Evolutionary conservation across 1,140 invertebrate genomes (phyloP), one percentile per base, ranked within the genome.

Genomic region (Apis cerana): DNA sequence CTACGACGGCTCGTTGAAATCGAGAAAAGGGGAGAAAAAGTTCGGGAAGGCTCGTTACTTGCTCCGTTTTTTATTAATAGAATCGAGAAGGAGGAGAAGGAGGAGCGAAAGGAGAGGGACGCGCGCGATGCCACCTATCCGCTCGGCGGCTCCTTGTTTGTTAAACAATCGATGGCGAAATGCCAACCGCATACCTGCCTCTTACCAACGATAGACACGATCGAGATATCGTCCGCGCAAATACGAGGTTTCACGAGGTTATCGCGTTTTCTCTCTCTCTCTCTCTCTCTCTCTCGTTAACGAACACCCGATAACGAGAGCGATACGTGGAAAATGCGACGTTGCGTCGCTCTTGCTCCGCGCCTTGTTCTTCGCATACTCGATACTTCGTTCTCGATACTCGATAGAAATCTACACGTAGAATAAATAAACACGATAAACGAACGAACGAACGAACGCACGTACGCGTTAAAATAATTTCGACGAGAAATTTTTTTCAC

Each of bases 141-240:
- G 54, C 52, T 67, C n/a, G 15, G 23, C 48, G 70, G 65, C 70
- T 61, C 27, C 67, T 80, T 75, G 65, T 56, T 67, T 74, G 82
- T 78, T 75, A 58, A 80, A 80, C 85, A 70, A 79, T 84, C 76
- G 85, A 86, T 83, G 70, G 72, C 67, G 64, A 62, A 67, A 86
- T 48, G 61, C 17, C 10, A 27, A 15, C 64, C 50, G 56, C 52
- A 48, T 61, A 82, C 80, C 43, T 54, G 27, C 33, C 59, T 48
- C 33, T 27, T 71, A 52, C 43, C 68, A n/a, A 17, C 21, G 10
- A 65, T 54, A 61, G 56, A 70, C 65, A 33, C n/a, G 59, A 72
- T 71, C 72, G 64, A 82, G 75, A 70, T 75, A 59, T 33, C 23
- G 80, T 50, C 52, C 62, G 67, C 58, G 15, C 19, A 59, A 59